A percentile compares a stretch with the other conserved stretches of the same genome.
Conservation (phyloP, 2,113 vertebrate species). For the Gavia stellata region DNA sequence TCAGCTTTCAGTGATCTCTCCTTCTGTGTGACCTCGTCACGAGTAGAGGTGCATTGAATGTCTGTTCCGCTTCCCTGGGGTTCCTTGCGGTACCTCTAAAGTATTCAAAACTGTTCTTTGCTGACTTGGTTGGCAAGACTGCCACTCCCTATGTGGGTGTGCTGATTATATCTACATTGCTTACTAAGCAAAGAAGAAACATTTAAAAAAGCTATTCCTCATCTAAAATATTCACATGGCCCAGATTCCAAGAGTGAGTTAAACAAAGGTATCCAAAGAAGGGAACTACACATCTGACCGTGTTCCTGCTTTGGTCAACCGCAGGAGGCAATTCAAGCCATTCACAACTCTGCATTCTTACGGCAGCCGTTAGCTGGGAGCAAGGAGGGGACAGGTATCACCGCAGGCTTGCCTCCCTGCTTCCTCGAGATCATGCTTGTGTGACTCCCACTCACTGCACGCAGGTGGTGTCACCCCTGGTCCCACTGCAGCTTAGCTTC, state of each 20-base stretch:
- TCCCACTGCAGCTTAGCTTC: background rate
- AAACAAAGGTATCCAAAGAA: background rate
- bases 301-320: background rate
- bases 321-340: background rate
- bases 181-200: background rate
- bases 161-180: background rate
- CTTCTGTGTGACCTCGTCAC: background rate
- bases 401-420: background rate
- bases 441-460: background rate
- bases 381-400: background rate
- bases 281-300: background rate
- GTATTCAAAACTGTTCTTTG: background rate
- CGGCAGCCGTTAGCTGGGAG: background rate
- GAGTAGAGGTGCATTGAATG: fast-evolving
- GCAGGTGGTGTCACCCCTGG: background rate
- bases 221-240: background rate
- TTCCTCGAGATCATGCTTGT: background rate
- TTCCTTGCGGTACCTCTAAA: background rate
- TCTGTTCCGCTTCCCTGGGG: background rate
- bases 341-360: background rate
- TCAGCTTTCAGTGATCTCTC: background rate
- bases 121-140: background rate
- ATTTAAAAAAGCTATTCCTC: background rate
- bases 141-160: background rate
- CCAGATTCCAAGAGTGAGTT: background rate